phyloP scores from a whole-genome alignment of 2,888 invertebrate genomes.

The Lycocerus yunnanus region DNA sequence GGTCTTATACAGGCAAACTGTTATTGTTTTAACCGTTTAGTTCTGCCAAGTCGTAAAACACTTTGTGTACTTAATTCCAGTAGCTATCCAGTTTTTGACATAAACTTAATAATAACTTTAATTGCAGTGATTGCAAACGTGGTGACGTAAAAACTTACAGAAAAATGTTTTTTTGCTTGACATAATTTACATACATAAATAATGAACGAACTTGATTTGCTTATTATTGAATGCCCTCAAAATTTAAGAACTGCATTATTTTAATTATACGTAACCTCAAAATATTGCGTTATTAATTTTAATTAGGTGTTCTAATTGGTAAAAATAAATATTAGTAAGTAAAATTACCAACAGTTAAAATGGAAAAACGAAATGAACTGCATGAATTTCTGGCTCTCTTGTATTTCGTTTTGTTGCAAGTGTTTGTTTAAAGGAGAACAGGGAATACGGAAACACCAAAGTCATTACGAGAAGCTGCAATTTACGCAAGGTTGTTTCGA shows the following conservation, averaged over 20 bases:
- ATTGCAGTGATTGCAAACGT: too few relatives aligned
- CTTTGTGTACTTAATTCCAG: too few relatives aligned
- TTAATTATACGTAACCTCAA: neutral
- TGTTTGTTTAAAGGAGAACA: conserved; percentile 11
- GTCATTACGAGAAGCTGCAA: conserved; percentile 40
- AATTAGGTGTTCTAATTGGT: neutral
- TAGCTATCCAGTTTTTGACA: too few relatives aligned
- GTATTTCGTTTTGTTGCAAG: conserved; percentile 4
- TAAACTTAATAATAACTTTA: too few relatives aligned
- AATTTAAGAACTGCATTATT: neutral
- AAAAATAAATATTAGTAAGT: neutral
- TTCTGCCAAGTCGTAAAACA: too few relatives aligned
- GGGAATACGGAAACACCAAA: conserved; percentile 34
- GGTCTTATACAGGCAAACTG: too few relatives aligned
- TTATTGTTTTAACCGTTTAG: too few relatives aligned
- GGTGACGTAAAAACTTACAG: too few relatives aligned
- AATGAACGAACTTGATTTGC: neutral
- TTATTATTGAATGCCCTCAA: neutral
- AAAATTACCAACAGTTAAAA: neutral
- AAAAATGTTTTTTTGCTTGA: too few relatives aligned
- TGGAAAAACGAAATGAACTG: neutral
- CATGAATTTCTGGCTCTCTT: neutral
- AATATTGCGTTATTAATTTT: neutral
- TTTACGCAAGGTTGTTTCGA: conserved; percentile 37
- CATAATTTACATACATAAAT: too few relatives aligned